Base-by-base conservation (phyloP, 2,888 invertebrate genomes). In the Hirtodrosophila cameraria region DNA sequence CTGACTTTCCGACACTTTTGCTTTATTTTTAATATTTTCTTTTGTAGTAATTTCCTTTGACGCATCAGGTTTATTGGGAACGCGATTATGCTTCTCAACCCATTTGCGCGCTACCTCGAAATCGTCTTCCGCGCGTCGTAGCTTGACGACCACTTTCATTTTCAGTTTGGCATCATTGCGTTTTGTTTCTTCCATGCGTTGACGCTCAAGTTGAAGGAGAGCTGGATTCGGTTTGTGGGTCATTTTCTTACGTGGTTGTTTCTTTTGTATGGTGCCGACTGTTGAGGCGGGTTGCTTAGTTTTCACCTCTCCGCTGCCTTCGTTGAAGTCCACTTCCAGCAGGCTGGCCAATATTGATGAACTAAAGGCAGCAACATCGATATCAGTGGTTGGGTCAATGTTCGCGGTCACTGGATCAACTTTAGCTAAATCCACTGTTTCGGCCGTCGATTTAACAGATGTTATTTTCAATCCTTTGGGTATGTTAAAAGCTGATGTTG, bases 181-280 rank as follows among this genome's bases (percentile, higher is more conserved):
- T 43, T 89, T 90, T 20, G 87, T 70, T 39, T 90, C 89, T 15
- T 88, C 86, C 48, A 90, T 71, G 8, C 89, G 88, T 55, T 88
- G 87, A 2, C 88, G 86, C 43, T 89, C 87, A 43, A 90, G 78
- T 45, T 90, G 89, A 7, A 90, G 55, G 8, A 90, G 64, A 11
- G 90, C 89, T 9, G 90, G 91, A 86, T 90, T 90, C 8, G 89
- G 90, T 66, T 88, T 90, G 45, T 88, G 86, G 1, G 90, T 90
- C 0, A 86, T 88, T 49, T 90, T 90, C 49, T 90, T 90, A 2
- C 91, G 88, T 5, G 91, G 90, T 43, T 90, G 90, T 16, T 90
- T 90, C 42, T 87, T 88, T 6, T 67, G 75, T 5, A 52, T 16
- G 3, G 25, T 39, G 7, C 59, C 53, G 11, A 61, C 46, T 1